phyloP scores from a whole-genome alignment of 2,797 vertebrate genomes.

The Neosilurus mollespiculum region DNA sequence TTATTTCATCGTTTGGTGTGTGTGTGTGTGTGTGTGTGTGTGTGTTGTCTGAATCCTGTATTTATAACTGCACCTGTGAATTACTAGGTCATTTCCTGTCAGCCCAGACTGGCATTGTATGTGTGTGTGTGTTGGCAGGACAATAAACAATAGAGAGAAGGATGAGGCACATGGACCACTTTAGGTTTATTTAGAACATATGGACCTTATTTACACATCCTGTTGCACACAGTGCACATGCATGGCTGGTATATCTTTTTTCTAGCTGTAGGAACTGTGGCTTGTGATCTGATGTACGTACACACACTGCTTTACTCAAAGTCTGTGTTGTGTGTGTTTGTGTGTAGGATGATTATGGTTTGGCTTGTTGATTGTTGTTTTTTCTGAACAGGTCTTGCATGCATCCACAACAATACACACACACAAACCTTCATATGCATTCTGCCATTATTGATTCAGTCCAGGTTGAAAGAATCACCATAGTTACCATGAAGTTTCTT shows the following conservation, averaged over 20 bases:
- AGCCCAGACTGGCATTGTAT: constrained; percentile 16
- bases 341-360: neutral
- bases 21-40: constrained; percentile 2
- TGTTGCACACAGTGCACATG: neutral
- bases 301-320: neutral
- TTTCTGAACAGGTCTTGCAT: neutral
- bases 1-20: neutral
- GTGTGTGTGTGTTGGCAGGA: constrained; percentile 5
- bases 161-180: neutral
- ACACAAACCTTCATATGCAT: neutral
- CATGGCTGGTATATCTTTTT: neutral
- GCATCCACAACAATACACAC: neutral
- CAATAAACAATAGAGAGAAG: constrained; percentile 39
- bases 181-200: constrained; percentile 11
- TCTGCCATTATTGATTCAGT: neutral
- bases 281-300: neutral
- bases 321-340: neutral
- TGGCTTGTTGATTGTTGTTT: neutral
- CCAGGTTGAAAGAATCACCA: neutral
- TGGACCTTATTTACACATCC: neutral
- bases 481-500: neutral
- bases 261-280: neutral
- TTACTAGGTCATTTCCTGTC: constrained; percentile 42
- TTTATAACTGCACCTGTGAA: constrained; percentile 48
- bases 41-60: constrained; percentile 29